Conservation (phyloP, 2,113 vertebrate species). For the Petrocephalus zakoni region DNA sequence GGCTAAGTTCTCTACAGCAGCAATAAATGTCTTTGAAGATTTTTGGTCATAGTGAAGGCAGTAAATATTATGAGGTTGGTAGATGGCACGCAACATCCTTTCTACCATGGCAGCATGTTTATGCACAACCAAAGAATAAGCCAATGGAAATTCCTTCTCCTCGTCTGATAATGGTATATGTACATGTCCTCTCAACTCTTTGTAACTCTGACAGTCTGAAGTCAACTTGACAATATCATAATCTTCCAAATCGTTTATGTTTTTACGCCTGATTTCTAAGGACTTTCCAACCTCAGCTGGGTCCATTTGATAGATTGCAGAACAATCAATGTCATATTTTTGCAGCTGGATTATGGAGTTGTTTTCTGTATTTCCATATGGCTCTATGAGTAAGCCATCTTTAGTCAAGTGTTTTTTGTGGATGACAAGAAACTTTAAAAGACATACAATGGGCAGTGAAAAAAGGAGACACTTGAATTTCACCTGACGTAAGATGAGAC, state of each 20-base stretch:
- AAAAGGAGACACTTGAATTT: conserved; percentile 53
- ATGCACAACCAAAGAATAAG: conserved; percentile 87
- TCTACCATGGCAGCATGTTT: conserved; percentile 86
- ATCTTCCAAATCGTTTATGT: conserved; percentile 69
- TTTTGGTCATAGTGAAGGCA: conserved; percentile 89
- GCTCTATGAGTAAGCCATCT: conserved; percentile 57
- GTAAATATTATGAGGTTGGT: conserved; percentile 77
- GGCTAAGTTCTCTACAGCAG: conserved; percentile 73
- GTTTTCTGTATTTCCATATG: conserved; percentile 53
- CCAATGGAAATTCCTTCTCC: conserved; percentile 75
- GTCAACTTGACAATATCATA: conserved; percentile 64
- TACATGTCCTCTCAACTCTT: conserved; percentile 60
- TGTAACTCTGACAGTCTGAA: conserved; percentile 64
- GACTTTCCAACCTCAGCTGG: conserved; percentile 80
- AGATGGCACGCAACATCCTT: conserved; percentile 75
- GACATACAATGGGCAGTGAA: conserved; percentile 38
- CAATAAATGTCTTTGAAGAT: conserved; percentile 69
- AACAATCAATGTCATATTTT: conserved; percentile 70
- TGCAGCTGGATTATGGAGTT: conserved; percentile 52
- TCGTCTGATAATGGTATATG: conserved; percentile 58
- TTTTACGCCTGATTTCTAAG: conserved; percentile 67
- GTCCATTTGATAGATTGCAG: conserved; percentile 73
- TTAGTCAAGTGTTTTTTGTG: conserved; percentile 41
- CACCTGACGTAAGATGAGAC: conserved; percentile 45
- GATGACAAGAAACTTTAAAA: conserved; percentile 38